Evolutionary conservation across 2,888 invertebrate species (phyloP).

Genomic region (Parnassius glacialis): DNA sequence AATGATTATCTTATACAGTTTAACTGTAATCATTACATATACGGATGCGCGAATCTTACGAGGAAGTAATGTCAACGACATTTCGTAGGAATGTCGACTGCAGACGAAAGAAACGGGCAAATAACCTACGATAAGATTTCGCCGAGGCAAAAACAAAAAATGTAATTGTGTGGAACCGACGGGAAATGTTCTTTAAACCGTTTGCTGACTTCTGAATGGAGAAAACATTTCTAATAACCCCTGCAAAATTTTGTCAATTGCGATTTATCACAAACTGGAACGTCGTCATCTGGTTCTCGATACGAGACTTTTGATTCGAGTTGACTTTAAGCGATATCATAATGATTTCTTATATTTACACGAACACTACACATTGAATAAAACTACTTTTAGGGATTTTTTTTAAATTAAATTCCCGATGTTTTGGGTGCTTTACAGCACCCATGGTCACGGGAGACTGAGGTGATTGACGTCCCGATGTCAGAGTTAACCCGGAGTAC

Average conservation of each 20-base stretch:
- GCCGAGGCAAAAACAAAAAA: slow-evolving; percentile 9
- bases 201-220: slow-evolving; percentile 17
- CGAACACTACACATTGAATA: no score
- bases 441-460: no score
- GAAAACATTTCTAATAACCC: slow-evolving; percentile 8
- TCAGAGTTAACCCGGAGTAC: no score
- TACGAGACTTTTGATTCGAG: slow-evolving; percentile 7
- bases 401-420: no score
- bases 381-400: no score
- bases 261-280: slow-evolving; percentile 14
- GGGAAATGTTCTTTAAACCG: slow-evolving; percentile 16
- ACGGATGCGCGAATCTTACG: slow-evolving; percentile 11
- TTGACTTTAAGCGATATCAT: neutral
- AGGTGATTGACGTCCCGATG: no score
- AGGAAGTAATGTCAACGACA: slow-evolving; percentile 22
- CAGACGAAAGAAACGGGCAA: slow-evolving; percentile 12
- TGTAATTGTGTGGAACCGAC: slow-evolving; percentile 19
- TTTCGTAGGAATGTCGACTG: slow-evolving; percentile 3
- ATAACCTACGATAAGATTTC: slow-evolving; percentile 9
- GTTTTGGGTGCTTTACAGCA: no score
- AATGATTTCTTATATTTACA: no score
- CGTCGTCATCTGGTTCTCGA: slow-evolving; percentile 4
- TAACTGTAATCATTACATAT: slow-evolving; percentile 22
- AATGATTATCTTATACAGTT: slow-evolving; percentile 14
- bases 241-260: slow-evolving; percentile 19